Base-by-base conservation (phyloP, 23 tunicate species). In the Halocynthia aurantium region DNA sequence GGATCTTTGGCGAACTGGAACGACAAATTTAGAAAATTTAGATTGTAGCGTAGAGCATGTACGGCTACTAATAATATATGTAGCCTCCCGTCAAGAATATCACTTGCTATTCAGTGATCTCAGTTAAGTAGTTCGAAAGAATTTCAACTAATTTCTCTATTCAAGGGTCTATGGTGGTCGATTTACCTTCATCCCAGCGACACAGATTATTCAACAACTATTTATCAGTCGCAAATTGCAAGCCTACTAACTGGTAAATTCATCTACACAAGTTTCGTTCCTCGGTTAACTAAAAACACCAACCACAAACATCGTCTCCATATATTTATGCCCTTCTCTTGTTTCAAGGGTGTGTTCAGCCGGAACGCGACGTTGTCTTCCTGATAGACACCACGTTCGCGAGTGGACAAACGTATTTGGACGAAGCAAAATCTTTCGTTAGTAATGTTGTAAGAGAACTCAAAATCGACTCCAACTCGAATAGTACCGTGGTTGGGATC, bases 281-380 rank as follows among this genome's bases (percentile, higher is more conserved):
- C 2, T 31, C 44, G 17, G 63, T 5, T 58, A 5, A 58, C 4
- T 58, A 1, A 58, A 5, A 58, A n/a, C 17, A 58, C 2, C 4
- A 13, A n/a, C 15, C 17, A n/a, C 63, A 58, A 58, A 58, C 63
- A 58, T 58, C 4, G 44, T 31, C 44, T 4, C 2, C 44, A 4
- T 4, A 31, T 18, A 60, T 15, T 18, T 18, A 17, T 60, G n/a
- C 64, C 2, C 18, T 1, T 60, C 64, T 60, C 17, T 15, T 60
- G 2, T 60, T 67, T 67, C 11, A 11, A 74, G 78, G 78, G 31
- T 74, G 78, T 56, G 56, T 22, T 13, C 19, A 55, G 10, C 78
- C 78, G 31, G 67, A 74, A 20, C 86, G 86, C n/a, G 93, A 87
- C 83, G 81, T 87, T 61, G 72, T 87, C 11, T 77, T 87, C 52